Base-by-base conservation (phyloP, 1,140 invertebrate genomes). In the Brachionus sp. region DNA sequence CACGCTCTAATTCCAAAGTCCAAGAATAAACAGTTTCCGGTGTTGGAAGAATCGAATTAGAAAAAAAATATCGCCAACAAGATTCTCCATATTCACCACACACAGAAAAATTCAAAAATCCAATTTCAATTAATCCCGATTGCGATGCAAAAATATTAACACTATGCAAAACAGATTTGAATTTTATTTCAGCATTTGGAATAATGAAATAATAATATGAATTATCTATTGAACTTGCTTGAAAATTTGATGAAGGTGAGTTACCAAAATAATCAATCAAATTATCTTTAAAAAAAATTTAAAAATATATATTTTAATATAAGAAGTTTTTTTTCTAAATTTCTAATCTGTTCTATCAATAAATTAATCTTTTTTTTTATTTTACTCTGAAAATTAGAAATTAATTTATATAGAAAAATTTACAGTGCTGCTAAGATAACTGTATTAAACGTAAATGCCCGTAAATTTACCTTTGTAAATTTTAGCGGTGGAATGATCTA, bases 131-230 rank as follows among this genome's bases (percentile, higher is more conserved):
- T 5, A 6, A 7, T 66, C 64, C 64, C 5, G 64, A 66, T 33
- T 33, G 9, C 13, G 29, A 33, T 66, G 25, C 64, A 12, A 23
- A 66, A 13, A 66, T n/a, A 33, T 33, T 37, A 0, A 66, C 13
- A 13, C 13, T 66, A 33, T 66, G 13, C 13, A 66, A 6, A 12
- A 66, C 33, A 37, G 64, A 66, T 33, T 66, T 25, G 29, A 66
- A 66, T 66, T 66, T 66, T 13, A 66, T 66, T 23, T 66, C 64
- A 33, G 64, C 25, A 37, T 66, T 66, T 66, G 64, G 64, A 13
- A 66, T n/a, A 2, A 66, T 66, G n/a, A 66, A 66, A 23, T 57
- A 57, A 19, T n/a, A 23, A 19, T 19, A 57, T 4, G 16, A 57
- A 57, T 10, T 57, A 19, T 57, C n/a, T 19, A 57, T 57, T 57